Base-by-base conservation (phyloP, 2,888 invertebrate genomes). In the Eledone cirrhosa region DNA sequence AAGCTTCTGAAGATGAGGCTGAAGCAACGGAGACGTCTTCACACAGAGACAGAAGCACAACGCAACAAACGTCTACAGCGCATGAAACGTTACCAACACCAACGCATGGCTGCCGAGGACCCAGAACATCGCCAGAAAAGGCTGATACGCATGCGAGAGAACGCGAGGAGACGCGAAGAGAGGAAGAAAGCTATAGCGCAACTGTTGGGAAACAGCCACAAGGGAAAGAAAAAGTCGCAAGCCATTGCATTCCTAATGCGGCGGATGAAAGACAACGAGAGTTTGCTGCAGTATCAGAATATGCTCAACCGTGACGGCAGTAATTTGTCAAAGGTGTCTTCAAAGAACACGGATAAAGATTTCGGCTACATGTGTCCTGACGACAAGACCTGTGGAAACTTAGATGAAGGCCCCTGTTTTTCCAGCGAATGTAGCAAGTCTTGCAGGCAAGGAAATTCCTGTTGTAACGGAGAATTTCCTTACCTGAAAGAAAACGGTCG, bases 21-120 rank as follows among this genome's bases (percentile, higher is more conserved):
- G 72, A 72, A 72, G 41, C 72, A 72, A 72, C 31, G 72, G 31
- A 41, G 72, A 31, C 72, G 72, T 29, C 31, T 72, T 31, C 72
- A 72, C 22, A 72, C 31, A n/a, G 72, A 72, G n/a, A 72, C 72
- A 2, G 72, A 72, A 7, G 1, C 7, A 8, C 72, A 72, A 22
- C 31, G 72, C 33, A 41, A 29, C 16, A 72, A 72, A 13, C 72
- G 72, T 19, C 22, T 72, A 3, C 33, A 31, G 33, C 72, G 72
- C 22, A 72, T 72, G 72, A 72, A 72, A n/a, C 22, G 72, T 19
- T 72, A 72, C 31, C 72, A 72, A 22, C 72, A 41, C 41, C 72
- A 72, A 22, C 72, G 72, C 41, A 72, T 72, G 72, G 41, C 31
- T n/a, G 22, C 22, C 14, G 72, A 72, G 16, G n/a, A 29, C 7